Evolutionary conservation across 2,888 invertebrate genomes (phyloP), one percentile per base, ranked within the genome.

Genomic region (Drosophila prostipennis): DNA sequence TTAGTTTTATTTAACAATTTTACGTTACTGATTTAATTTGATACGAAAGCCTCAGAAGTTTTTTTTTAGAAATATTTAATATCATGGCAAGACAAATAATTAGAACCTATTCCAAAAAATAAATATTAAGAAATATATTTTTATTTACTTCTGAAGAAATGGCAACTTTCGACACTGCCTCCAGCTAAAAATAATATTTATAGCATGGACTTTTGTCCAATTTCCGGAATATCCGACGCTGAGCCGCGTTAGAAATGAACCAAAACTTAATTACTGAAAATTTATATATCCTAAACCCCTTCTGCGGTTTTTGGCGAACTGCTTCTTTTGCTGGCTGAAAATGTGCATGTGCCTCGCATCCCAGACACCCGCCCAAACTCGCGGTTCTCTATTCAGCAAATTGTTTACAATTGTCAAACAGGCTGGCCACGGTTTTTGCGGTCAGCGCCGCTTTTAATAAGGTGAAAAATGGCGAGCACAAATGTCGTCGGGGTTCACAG

Each of bases 401-500:
- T 61, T 70, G 61, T 70, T 70, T 49, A 70, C 60, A 70, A 70
- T 70, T 71, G 61, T 71, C 70, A 54, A 68, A 68, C 67, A 51
- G 49, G 49, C 56, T 67, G 49, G 67, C 37, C 67, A 49, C 32
- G 67, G 57, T 60, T 70, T 70, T 69, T 71, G 74, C 67, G 71
- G 70, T 67, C 52, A 57, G 46, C 73, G 51, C 46, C 56, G 67
- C 54, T 76, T 74, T 79, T 72, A 74, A 60, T 74, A 78, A 68
- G 77, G 76, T 75, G 75, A 68, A 76, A 72, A 80, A 72, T 58
- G 72, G 65, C 57, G 26, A 40, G 72, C 72, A 51, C 72, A 72
- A 72, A 72, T 58, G 71, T 71, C 71, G 71, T 52, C 63, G 65
- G 64, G 64, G 65, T 46, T 67, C 54, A 45, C n/a, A 39, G 53